A percentile compares a stretch with the other conserved stretches of the same genome.
Evolutionary conservation across 1,140 invertebrate species (phyloP).

Genomic region (Rhagoletis zephyria): DNA sequence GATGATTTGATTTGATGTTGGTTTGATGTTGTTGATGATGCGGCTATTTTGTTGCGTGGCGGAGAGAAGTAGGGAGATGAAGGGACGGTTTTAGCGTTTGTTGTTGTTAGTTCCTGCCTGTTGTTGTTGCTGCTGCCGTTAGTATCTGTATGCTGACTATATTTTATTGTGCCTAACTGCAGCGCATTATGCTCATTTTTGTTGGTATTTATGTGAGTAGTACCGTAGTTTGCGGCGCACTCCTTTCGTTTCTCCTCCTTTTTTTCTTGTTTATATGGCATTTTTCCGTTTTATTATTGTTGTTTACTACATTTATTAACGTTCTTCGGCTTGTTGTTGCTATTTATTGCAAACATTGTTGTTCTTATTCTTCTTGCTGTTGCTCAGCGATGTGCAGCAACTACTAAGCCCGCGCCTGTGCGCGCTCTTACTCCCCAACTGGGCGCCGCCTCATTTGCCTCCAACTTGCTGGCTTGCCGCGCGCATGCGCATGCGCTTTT

Average conservation of each 20-base stretch:
- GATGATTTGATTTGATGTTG: constrained; percentile 9
- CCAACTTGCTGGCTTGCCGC: too few relatives aligned
- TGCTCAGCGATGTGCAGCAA: constrained; percentile 46
- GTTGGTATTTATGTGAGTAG: constrained; percentile 1
- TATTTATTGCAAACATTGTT: constrained; percentile 25
- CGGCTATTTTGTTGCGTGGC: constrained; percentile 9
- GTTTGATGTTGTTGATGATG: constrained; percentile 25
- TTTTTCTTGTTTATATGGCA: constrained; percentile 20
- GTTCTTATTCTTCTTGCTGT: constrained; percentile 30
- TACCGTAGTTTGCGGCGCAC: not conserved
- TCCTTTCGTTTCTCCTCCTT: not conserved
- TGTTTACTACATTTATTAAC: not conserved
- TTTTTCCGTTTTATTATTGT: constrained; percentile 14
- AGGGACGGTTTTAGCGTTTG: not conserved
- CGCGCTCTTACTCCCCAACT: too few relatives aligned
- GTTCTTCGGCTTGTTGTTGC: not conserved
- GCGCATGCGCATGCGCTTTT: too few relatives aligned
- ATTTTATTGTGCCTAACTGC: constrained; percentile 10
- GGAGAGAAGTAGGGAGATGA: not conserved
- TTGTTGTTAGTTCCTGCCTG: not conserved
- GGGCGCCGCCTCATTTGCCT: constrained; percentile 22
- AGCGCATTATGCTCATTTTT: constrained; percentile 16
- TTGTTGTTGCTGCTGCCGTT: not conserved
- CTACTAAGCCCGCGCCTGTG: not conserved
- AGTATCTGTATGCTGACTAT: not conserved